phyloP scores from a whole-genome alignment of 2,888 invertebrate species.

The Ophion slaviceki region DNA sequence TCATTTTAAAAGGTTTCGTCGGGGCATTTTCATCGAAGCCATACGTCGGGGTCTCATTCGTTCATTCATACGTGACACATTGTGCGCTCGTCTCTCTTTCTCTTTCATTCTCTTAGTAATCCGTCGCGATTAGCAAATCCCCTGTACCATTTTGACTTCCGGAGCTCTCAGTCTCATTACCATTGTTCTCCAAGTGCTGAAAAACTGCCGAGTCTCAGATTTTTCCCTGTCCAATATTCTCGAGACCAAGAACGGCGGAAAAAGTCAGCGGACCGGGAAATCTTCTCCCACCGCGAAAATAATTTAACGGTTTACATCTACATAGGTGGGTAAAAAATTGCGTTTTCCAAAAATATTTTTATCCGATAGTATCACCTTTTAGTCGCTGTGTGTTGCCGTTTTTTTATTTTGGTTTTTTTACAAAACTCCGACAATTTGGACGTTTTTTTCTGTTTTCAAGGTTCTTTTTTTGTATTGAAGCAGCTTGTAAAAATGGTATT shows the following conservation, averaged over 20 bases:
- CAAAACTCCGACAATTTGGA: too few species aligned
- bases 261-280: background rate
- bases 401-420: too few species aligned
- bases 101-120: slow-evolving; percentile 49
- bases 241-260: background rate
- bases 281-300: too few species aligned
- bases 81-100: slow-evolving; percentile 33
- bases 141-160: slow-evolving; percentile 29
- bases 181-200: slow-evolving; percentile 35
- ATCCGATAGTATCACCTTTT: too few species aligned
- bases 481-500: too few species aligned
- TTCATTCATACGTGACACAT: slow-evolving; percentile 33
- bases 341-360: too few species aligned
- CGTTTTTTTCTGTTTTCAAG: too few species aligned
- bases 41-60: slow-evolving; percentile 2
- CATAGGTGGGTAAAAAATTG: too few species aligned
- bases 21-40: slow-evolving; percentile 55
- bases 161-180: slow-evolving; percentile 18
- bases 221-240: background rate
- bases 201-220: slow-evolving; percentile 23
- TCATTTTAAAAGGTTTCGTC: slow-evolving; percentile 21
- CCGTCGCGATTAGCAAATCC: slow-evolving; percentile 48
- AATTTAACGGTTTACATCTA: too few species aligned
- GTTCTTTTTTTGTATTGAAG: too few species aligned
- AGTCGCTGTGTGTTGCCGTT: too few species aligned